These are phyloP conservation scores for Gnathonemus longibarbis DNA, from an alignment of 2,113 vertebrate genomes.

Conservation along the genomic window DNA sequence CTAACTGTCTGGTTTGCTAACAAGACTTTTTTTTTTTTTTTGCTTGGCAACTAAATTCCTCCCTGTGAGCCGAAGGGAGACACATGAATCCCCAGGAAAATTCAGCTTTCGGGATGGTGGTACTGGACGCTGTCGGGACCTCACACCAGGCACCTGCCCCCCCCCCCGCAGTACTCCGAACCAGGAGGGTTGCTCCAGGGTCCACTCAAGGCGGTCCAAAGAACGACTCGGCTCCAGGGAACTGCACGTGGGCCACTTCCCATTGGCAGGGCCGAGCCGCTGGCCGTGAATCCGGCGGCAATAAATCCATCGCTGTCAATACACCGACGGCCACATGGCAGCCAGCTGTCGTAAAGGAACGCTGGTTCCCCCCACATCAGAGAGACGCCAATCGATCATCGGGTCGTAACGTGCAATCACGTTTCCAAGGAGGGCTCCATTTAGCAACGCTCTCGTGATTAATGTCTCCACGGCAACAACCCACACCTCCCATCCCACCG, in stretches of 20 bases:
- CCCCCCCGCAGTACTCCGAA: background rate
- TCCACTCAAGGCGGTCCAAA: background rate
- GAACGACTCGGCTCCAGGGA: background rate
- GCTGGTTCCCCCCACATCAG: background rate
- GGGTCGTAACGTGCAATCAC: background rate
- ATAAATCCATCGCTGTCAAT: background rate
- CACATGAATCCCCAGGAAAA: background rate
- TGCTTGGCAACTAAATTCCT: background rate
- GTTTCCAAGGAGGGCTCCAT: background rate
- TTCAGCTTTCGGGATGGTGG: background rate
- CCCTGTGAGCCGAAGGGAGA: background rate
- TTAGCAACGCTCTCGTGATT: background rate
- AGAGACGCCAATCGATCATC: background rate
- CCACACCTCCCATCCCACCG: background rate
- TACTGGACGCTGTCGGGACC: background rate
- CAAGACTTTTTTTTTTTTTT: background rate
- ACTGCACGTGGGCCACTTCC: background rate
- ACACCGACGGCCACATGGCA: background rate
- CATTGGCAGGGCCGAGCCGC: background rate
- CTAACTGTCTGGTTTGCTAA: background rate
- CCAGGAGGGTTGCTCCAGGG: background rate
- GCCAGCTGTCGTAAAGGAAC: background rate
- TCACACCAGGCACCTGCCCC: background rate
- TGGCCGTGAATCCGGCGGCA: background rate
- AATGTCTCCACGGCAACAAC: background rate